phyloP scores from a whole-genome alignment of 2,113 vertebrate genomes.

The Ptyas mucosa region DNA sequence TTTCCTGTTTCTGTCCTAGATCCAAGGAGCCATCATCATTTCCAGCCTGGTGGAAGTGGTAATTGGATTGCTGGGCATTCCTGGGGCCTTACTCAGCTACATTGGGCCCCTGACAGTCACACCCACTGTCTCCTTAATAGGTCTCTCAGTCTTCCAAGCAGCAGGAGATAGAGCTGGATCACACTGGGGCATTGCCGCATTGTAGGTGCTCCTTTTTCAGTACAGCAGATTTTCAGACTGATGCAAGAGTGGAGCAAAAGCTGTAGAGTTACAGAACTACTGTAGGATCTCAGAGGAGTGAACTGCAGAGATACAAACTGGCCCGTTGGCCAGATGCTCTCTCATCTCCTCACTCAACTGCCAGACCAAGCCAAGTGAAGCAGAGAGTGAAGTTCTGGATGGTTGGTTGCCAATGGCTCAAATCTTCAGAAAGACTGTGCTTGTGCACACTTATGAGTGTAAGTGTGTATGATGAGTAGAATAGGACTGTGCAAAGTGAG shows the following conservation, averaged over 20 bases:
- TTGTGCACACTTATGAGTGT: background rate
- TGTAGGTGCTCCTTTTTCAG: slow-evolving; percentile 70
- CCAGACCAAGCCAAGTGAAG: background rate
- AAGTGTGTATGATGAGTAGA: background rate
- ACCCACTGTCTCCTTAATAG: slow-evolving; percentile 93
- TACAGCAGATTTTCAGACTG: background rate
- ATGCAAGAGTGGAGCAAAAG: background rate
- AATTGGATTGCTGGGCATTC: slow-evolving; percentile 86
- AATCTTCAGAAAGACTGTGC: background rate
- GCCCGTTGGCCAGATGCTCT: background rate
- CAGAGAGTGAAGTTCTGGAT: background rate
- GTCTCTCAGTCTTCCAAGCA: slow-evolving; percentile 89
- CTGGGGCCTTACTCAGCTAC: slow-evolving; percentile 87
- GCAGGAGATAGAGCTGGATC: slow-evolving; percentile 89
- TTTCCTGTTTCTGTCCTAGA: slow-evolving; percentile 56
- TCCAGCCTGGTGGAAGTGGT: slow-evolving; percentile 86
- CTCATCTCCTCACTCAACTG: background rate
- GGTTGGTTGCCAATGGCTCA: background rate
- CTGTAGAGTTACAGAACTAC: background rate
- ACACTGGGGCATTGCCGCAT: slow-evolving; percentile 90
- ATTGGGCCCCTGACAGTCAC: slow-evolving; percentile 95
- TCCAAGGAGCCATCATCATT: slow-evolving; percentile 92
- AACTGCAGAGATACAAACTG: background rate
- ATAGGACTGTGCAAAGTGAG: background rate
- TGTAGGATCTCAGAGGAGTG: background rate